Evolutionary conservation across 2,113 vertebrate species (phyloP).

Genomic region (Aptenodytes patagonicus): DNA sequence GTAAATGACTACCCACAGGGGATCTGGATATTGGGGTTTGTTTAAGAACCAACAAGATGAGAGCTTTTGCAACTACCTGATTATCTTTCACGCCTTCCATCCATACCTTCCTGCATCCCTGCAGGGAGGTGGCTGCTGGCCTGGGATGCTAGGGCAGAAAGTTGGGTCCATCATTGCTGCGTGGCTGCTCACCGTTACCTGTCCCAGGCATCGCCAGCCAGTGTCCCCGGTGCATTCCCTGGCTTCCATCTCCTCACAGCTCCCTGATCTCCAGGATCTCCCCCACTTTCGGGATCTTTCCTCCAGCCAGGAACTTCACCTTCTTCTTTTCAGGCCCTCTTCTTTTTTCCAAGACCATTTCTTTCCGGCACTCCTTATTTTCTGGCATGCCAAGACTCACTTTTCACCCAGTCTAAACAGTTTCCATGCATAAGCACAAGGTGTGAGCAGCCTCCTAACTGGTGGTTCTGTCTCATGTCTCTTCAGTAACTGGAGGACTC

Average conservation of each 20-base stretch:
- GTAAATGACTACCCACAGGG: not conserved
- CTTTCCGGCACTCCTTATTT: not conserved
- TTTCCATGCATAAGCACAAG: not conserved
- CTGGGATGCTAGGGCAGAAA: not conserved
- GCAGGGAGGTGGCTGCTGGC: not conserved
- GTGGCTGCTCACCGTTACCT: not conserved
- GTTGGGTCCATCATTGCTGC: fast-evolving
- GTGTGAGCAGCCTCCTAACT: not conserved
- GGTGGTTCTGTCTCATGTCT: not conserved
- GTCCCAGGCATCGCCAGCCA: not conserved
- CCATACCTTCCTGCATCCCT: not conserved
- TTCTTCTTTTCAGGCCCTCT: fast-evolving
- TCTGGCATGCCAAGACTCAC: not conserved
- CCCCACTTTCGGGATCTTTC: not conserved
- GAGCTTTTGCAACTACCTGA: not conserved
- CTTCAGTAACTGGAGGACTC: not conserved
- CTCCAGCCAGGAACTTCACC: not conserved
- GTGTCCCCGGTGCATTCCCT: not conserved
- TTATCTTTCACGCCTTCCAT: not conserved
- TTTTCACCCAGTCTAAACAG: not conserved
- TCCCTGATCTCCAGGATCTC: not conserved
- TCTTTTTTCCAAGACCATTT: not conserved
- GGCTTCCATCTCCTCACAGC: not conserved
- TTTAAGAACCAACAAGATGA: not conserved
- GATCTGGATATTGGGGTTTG: not conserved